Conservation (phyloP, 64 coral and sea anemone species). For the Astreopora myriophthalma region DNA sequence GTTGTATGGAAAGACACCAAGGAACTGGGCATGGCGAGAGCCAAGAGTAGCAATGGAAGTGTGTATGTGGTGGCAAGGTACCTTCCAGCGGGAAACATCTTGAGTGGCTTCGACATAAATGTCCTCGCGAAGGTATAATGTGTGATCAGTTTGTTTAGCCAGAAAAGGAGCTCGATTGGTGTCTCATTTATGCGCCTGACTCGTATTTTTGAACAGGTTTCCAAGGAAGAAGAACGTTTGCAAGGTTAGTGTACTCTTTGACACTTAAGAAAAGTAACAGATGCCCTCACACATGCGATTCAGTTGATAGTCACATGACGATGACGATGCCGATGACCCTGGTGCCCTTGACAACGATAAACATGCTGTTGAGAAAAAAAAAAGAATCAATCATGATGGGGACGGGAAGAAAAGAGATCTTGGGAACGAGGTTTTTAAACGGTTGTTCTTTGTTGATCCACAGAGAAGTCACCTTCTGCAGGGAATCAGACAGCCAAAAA, state of each 20-base stretch:
- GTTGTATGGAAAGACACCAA: constrained; percentile 74
- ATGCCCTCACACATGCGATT: no score
- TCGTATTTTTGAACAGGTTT: not conserved
- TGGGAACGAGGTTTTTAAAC: no score
- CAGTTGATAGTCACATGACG: not conserved
- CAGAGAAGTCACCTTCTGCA: not conserved
- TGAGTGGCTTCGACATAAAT: constrained; percentile 61
- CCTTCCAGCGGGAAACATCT: constrained; percentile 71
- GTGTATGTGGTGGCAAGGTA: constrained; percentile 80
- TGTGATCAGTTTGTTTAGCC: not conserved
- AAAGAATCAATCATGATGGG: no score
- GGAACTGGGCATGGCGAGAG: constrained; percentile 79
- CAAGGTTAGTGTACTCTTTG: not conserved
- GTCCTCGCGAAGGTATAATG: constrained; percentile 69
- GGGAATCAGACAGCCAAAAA: not conserved
- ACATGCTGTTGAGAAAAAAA: no score
- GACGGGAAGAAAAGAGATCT: no score
- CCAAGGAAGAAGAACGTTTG: not conserved
- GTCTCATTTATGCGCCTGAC: not conserved
- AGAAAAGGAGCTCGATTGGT: not conserved
- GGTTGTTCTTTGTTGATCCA: not conserved
- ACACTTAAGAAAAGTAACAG: no score
- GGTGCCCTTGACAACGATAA: no score
- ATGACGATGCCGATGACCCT: not conserved
- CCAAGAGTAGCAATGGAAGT: constrained; percentile 57